Evolutionary conservation across 2,888 invertebrate species (phyloP), one percentile per base, ranked within the genome.

Genomic region (Hedya salicella): DNA sequence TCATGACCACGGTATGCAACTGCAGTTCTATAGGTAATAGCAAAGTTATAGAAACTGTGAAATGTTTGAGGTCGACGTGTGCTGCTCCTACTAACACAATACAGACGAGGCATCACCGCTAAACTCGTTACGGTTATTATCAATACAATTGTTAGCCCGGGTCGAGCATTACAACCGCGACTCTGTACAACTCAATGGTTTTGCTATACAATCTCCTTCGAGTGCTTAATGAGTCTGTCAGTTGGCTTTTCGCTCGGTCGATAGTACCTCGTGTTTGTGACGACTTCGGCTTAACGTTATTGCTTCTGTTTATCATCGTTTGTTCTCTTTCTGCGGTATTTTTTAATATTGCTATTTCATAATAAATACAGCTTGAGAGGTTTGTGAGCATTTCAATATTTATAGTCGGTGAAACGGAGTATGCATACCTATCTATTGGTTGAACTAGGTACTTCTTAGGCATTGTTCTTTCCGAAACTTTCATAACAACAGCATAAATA

Each of bases 111-210:
- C 83, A 86, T 79, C 79, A 80, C 71, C 78, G 77, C 69, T 77
- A 79, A 77, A 76, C 82, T 85, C 83, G 87, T 86, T 83, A 89
- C 85, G 87, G 82, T 82, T 83, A 86, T 88, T 87, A 86, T 82
- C 77, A 78, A 79, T 78, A 74, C 84, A 78, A 87, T 88, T 87
- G 88, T 88, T 85, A 81, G 82, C 77, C 71, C 71, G 78, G 74
- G 75, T 78, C 73, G 81, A 81, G 83, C 82, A 80, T 66, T 68
- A 67, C 69, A 50, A 68, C 82, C 78, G 72, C 73, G 73, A 79
- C 75, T 78, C 79, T 79, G 75, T 74, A 77, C 76, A 76, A 77
- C 76, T 75, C 70, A 75, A 78, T 73, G 73, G 81, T 80, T 83
- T 80, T 79, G 83, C 85, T 82, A 78, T 77, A 75, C 77, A 79